Evolutionary conservation across 2,113 vertebrate genomes (phyloP).

Genomic region (Oncorhynchus masou): DNA sequence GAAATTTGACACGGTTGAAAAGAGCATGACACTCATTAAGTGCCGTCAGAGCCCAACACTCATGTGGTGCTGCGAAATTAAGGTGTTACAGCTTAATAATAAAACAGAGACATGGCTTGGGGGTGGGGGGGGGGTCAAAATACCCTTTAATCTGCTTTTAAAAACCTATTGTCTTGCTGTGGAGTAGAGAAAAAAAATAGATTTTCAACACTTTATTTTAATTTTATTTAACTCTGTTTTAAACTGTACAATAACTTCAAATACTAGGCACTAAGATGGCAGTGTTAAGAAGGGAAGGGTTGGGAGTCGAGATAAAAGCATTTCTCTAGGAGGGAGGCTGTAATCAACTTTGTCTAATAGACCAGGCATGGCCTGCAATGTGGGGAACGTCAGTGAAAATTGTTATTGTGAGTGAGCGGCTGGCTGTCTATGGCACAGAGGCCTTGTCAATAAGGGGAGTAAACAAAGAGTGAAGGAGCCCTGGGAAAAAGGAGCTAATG

Average conservation of each 20-base stretch:
- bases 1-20: conserved; percentile 57
- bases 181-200: conserved; percentile 7
- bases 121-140: conserved; percentile 20
- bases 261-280: not conserved
- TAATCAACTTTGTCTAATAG: conserved; percentile 47
- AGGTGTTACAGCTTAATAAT: conserved; percentile 52
- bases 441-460: conserved; percentile 25
- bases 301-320: not conserved
- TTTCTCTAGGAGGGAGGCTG: conserved; percentile 31
- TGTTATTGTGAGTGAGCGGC: conserved; percentile 24
- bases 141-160: conserved; percentile 40
- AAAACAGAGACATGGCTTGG: conserved; percentile 38
- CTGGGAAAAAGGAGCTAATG: conserved; percentile 1
- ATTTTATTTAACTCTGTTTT: not conserved
- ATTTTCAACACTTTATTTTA: not conserved
- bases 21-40: conserved; percentile 53
- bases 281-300: not conserved
- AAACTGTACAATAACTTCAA: conserved; percentile 32
- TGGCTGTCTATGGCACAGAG: conserved; percentile 10
- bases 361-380: conserved; percentile 23
- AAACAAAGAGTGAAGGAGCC: conserved; percentile 26
- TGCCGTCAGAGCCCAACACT: conserved; percentile 41
- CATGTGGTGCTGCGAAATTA: conserved; percentile 52
- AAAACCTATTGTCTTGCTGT: conserved; percentile 11
- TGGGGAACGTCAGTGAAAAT: conserved; percentile 26